Conservation (phyloP, 64 coral and sea anemone species). For the Platygyra sinensis region DNA sequence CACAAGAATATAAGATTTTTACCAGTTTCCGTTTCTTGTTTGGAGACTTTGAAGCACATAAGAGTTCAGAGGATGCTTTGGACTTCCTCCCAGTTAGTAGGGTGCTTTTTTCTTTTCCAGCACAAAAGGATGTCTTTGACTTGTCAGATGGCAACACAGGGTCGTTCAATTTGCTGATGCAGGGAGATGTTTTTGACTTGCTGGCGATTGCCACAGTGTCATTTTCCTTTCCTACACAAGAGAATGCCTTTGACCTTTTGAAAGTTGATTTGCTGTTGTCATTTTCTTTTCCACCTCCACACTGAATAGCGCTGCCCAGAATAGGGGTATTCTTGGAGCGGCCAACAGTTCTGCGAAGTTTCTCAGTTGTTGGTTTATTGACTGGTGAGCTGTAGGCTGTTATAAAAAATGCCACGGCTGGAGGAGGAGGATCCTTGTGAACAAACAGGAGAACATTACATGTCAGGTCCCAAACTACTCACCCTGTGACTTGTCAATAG, state of each 20-base stretch:
- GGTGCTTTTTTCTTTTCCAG: background rate
- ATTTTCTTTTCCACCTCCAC: background rate
- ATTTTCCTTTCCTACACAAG: background rate
- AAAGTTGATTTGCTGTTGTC: background rate
- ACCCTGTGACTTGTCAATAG: no score
- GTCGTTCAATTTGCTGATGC: no score
- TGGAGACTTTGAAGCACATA: background rate
- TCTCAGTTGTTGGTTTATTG: background rate
- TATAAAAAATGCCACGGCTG: slow-evolving; percentile 6
- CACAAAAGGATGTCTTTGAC: background rate
- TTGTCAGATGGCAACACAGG: no score
- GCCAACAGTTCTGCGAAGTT: slow-evolving; percentile 27
- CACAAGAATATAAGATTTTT: background rate
- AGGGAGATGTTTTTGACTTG: no score
- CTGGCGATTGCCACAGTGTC: background rate
- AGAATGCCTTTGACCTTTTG: background rate
- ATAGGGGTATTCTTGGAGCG: slow-evolving; percentile 23
- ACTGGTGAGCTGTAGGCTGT: slow-evolving; percentile 35
- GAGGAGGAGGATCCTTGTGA: slow-evolving; percentile 38
- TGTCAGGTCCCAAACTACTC: no score
- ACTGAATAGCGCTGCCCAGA: background rate
- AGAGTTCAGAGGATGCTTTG: background rate
- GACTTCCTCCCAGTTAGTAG: background rate
- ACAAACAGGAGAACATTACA: background rate
- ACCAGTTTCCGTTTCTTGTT: slow-evolving; percentile 37